Conservation (phyloP, 2,888 invertebrate genomes). For the Eristalinus aeneus region DNA sequence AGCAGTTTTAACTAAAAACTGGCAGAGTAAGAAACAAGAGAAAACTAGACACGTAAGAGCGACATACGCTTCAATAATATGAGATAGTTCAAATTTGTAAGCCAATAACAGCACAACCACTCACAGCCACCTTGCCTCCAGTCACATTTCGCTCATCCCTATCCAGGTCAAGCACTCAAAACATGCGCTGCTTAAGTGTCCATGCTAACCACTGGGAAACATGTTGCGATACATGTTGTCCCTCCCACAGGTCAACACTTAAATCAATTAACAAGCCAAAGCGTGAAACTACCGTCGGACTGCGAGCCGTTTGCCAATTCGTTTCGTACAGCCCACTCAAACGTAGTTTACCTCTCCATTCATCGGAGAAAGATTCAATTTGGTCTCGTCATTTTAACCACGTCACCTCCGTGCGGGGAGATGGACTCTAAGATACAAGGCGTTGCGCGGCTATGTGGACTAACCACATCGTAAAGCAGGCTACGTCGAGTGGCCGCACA, state of each 20-base stretch:
- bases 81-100: too few relatives aligned
- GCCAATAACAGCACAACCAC: background rate
- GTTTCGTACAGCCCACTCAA: conserved; percentile 2
- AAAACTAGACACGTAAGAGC: too few relatives aligned
- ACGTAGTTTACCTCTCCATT: background rate
- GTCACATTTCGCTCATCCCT: background rate
- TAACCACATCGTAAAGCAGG: background rate
- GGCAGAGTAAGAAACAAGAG: too few relatives aligned
- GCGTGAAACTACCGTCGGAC: conserved; percentile 3
- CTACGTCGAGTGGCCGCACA: background rate
- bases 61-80: too few relatives aligned
- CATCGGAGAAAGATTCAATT: conserved; percentile 11
- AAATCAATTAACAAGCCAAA: conserved; percentile 5
- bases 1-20: too few relatives aligned
- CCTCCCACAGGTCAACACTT: background rate
- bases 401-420: background rate
- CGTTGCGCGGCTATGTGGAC: background rate
- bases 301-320: background rate
- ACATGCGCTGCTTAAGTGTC: background rate
- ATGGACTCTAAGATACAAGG: conserved; percentile 5
- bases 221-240: background rate
- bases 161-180: background rate
- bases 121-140: too few relatives aligned
- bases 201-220: background rate
- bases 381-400: conserved; percentile 34